Evolutionary conservation across 2,888 invertebrate genomes (phyloP), one percentile per base, ranked within the genome.

Genomic region (Drosophila suboccidentalis): DNA sequence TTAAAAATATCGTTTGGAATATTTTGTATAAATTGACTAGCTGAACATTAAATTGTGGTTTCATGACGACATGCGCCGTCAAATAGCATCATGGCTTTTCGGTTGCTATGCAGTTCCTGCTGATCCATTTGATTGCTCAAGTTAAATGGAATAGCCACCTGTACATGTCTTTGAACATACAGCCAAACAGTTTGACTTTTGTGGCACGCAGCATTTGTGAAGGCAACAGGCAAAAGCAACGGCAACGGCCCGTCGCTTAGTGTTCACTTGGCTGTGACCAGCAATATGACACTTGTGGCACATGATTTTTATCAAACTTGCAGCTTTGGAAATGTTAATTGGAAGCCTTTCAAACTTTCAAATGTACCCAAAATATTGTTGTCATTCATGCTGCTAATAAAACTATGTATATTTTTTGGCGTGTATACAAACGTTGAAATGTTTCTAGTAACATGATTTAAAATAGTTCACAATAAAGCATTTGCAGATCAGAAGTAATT

Each of bases 271-370:
- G 46, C 63, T 75, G 58, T 69, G 63, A 65, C 63, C 72, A 69
- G 70, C 80, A 73, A 80, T 78, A 78, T 75, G 86, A 77, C 71
- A 82, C 69, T 71, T 73, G 69, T 76, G 73, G 58, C 76, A 76
- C 71, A 76, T 70, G 70, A 72, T 72, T 82, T 82, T 66, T 57
- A 79, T 79, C 69, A 71, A 66, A 69, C 55, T 62, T 70, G 54
- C 62, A 58, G 50, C 55, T 75, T 74, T 73, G 49, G 57, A 70
- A 80, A 80, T 83, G 71, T 72, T 83, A 78, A 81, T 81, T 84
- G 75, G 66, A 75, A 75, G 78, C 67, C 36, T 26, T 26, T 26
- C 22, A 22, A 75, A 74, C 78, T 80, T 83, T 80, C 74, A 68
- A 77, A 80, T 65, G 39, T 43, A 53, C 29, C 62, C 22, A 61